These are phyloP conservation scores for Bhutanitis thaidina DNA, from an alignment of 2,888 invertebrate species.

Conservation along the genomic window DNA sequence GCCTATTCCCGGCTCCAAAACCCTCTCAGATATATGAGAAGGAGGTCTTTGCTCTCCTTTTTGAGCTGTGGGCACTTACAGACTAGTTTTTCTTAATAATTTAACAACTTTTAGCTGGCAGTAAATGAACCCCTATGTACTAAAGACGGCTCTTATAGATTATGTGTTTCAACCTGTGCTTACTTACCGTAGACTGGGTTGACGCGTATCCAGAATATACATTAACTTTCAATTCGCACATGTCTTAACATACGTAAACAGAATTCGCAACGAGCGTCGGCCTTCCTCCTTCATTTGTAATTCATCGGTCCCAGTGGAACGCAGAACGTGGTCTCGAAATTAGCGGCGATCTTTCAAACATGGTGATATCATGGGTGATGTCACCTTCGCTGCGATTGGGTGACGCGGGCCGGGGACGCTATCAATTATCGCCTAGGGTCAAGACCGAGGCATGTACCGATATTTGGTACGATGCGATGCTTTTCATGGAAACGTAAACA, in stretches of 20 bases:
- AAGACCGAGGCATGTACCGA: slow-evolving; percentile 4
- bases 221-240: background rate
- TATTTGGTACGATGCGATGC: background rate
- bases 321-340: slow-evolving; percentile 1
- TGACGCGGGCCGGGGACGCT: background rate
- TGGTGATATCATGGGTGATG: slow-evolving; percentile 17
- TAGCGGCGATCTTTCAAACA: background rate
- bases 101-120: too few species aligned
- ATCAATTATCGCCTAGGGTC: slow-evolving; percentile 4
- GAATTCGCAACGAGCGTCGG: background rate
- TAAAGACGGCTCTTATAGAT: too few species aligned
- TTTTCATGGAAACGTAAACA: background rate
- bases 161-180: too few species aligned
- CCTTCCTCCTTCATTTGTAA: slow-evolving; percentile 6
- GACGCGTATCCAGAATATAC: background rate
- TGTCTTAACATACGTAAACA: background rate
- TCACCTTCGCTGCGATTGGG: slow-evolving; percentile 2
- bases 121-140: too few species aligned
- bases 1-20: too few species aligned
- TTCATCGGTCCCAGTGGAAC: background rate
- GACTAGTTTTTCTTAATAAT: too few species aligned
- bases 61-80: too few species aligned
- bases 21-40: too few species aligned
- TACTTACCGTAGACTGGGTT: too few species aligned
- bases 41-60: too few species aligned